phyloP scores from a whole-genome alignment of 2,888 invertebrate species.

The Heteromurus nitidus region DNA sequence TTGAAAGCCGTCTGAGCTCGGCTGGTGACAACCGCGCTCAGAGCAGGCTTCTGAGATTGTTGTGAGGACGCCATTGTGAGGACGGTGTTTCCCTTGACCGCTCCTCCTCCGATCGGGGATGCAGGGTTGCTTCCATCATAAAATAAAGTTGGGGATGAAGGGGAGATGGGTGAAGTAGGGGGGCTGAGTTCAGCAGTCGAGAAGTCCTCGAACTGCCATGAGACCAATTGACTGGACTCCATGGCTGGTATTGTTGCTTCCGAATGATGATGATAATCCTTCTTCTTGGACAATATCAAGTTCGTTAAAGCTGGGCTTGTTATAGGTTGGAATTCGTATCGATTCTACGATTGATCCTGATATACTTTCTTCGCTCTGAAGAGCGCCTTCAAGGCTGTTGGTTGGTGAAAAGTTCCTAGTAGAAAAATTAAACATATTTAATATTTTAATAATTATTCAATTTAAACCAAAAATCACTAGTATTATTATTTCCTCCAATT shows the following conservation, averaged over 20 bases:
- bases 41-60: slow-evolving; percentile 27
- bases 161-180: slow-evolving; percentile 67
- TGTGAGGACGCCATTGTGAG: not conserved
- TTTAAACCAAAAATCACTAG: too few relatives aligned
- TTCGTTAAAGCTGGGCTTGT: not conserved
- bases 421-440: too few relatives aligned
- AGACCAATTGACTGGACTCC: slow-evolving; percentile 70
- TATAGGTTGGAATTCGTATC: slow-evolving; percentile 31
- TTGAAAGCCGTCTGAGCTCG: slow-evolving; percentile 65
- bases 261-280: slow-evolving; percentile 52
- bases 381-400: slow-evolving; percentile 61
- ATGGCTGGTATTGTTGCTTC: slow-evolving; percentile 66
- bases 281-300: slow-evolving; percentile 7
- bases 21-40: slow-evolving; percentile 37
- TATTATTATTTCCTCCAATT: not conserved
- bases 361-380: slow-evolving; percentile 59
- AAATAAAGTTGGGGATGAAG: slow-evolving; percentile 55
- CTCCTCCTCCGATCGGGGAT: slow-evolving; percentile 58
- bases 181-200: slow-evolving; percentile 73
- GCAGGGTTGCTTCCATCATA: slow-evolving; percentile 57
- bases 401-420: slow-evolving; percentile 64
- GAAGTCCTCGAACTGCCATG: slow-evolving; percentile 72
- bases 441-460: too few relatives aligned
- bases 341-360: slow-evolving; percentile 43
- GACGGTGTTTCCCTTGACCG: slow-evolving; percentile 40